Percentiles rank a stretch among this genome's conserved stretches.
Conservation (phyloP, 2,113 vertebrate species). For the Notechis scutatus region DNA sequence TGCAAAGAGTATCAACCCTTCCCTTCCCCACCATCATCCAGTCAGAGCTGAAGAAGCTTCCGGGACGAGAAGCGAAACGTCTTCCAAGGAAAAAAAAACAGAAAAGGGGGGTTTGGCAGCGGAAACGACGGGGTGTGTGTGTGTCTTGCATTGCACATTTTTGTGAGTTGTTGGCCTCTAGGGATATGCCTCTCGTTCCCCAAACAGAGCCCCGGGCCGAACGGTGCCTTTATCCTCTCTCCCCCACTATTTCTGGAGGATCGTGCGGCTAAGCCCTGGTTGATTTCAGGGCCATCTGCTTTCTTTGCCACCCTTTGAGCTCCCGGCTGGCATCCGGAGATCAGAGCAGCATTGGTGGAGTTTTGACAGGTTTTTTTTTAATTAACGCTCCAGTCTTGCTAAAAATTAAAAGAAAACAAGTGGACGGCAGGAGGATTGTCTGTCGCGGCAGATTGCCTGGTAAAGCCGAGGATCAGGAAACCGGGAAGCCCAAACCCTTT, state of each 20-base stretch:
- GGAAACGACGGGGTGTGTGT: neutral
- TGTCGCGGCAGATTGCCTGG: conserved; percentile 19
- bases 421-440: conserved; percentile 20
- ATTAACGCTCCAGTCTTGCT: conserved; percentile 38
- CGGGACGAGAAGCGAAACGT: too few species aligned
- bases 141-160: neutral
- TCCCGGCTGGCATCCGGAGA: too few species aligned
- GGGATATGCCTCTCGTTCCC: neutral
- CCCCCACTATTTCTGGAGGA: neutral
- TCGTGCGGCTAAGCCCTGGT: too few species aligned
- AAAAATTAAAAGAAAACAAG: conserved; percentile 3
- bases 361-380: conserved; percentile 25
- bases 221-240: neutral
- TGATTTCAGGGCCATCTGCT: too few species aligned
- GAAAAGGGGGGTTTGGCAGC: neutral
- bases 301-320: too few species aligned
- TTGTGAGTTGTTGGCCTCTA: neutral
- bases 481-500: too few species aligned
- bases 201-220: neutral
- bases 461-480: conserved; percentile 27
- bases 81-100: too few species aligned
- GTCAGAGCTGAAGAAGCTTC: too few species aligned
- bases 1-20: too few species aligned
- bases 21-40: too few species aligned
- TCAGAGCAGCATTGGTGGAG: neutral